phyloP scores from a whole-genome alignment of 2,888 invertebrate genomes.

The Dusona sp. region DNA sequence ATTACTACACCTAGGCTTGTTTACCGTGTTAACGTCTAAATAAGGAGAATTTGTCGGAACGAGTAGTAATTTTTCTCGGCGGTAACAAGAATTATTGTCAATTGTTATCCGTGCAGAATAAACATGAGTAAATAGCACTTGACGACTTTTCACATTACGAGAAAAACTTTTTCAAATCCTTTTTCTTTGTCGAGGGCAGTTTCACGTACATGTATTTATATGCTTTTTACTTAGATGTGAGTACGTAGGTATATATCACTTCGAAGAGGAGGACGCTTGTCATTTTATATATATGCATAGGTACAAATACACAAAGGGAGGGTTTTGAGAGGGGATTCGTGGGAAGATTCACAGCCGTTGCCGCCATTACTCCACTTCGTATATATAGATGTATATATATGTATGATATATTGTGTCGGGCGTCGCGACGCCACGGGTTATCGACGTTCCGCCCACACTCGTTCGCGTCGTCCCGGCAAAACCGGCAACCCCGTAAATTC shows the following conservation, averaged over 20 bases:
- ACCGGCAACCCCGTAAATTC: constrained; percentile 68
- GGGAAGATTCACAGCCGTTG: constrained; percentile 81
- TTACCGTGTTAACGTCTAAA: not conserved
- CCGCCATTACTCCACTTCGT: constrained; percentile 79
- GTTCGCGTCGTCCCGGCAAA: constrained; percentile 63
- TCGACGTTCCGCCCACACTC: constrained; percentile 82
- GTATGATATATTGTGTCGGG: constrained; percentile 65
- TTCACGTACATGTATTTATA: not conserved
- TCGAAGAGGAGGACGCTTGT: constrained; percentile 24
- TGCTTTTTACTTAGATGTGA: not conserved
- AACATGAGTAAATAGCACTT: constrained; percentile 1
- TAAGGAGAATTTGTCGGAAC: not conserved
- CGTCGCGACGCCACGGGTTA: constrained; percentile 82
- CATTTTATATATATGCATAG: not conserved
- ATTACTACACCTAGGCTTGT: not conserved
- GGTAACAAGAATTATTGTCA: not conserved
- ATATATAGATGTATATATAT: constrained; percentile 27
- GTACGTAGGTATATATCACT: constrained; percentile 5
- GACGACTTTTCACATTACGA: constrained; percentile 11
- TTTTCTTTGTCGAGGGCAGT: constrained; percentile 3
- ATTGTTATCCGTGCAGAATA: not conserved
- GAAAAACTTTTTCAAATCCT: constrained; percentile 9
- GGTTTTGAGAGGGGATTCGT: constrained; percentile 70
- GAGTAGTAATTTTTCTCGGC: not conserved
- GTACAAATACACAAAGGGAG: not conserved